A percentile compares a stretch with the other conserved stretches of the same genome.
These are phyloP conservation scores for Watsonalla binaria DNA, from an alignment of 2,888 invertebrate genomes.

Conservation along the genomic window DNA sequence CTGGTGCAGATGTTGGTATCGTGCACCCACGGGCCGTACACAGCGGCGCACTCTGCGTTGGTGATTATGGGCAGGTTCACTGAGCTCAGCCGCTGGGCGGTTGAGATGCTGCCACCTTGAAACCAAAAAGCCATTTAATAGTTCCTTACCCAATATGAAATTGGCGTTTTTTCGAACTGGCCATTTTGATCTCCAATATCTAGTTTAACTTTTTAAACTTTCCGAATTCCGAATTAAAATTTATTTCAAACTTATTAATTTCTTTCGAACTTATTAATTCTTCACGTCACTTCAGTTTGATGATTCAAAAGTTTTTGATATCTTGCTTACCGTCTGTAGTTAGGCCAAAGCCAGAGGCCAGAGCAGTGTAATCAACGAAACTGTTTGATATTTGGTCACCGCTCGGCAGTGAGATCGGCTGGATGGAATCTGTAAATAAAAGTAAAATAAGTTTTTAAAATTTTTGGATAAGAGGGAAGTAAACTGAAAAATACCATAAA, in stretches of 20 bases:
- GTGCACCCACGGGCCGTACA: slow-evolving; percentile 29
- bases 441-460: neutral
- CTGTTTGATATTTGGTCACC: slow-evolving; percentile 19
- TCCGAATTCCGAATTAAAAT: too few relatives aligned
- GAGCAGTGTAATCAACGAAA: slow-evolving; percentile 27
- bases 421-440: slow-evolving; percentile 33
- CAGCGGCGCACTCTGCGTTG: slow-evolving; percentile 28
- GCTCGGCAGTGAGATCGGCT: slow-evolving; percentile 40
- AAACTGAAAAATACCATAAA: too few relatives aligned
- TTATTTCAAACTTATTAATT: too few relatives aligned
- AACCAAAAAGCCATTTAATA: too few relatives aligned
- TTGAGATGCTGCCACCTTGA: slow-evolving; percentile 31
- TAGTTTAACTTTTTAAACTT: too few relatives aligned
- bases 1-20: slow-evolving; percentile 45
- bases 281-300: neutral
- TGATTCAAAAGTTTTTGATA: neutral
- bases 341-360: slow-evolving; percentile 47
- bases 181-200: neutral
- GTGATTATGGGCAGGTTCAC: slow-evolving; percentile 40
- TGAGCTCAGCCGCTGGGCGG: slow-evolving; percentile 35
- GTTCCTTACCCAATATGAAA: too few relatives aligned
- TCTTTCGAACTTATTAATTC: too few relatives aligned
- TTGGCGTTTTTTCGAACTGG: neutral
- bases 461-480: too few relatives aligned
- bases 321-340: slow-evolving; percentile 36